Base-by-base conservation (phyloP, 2,888 invertebrate species). In the Drosophila peninsularis region DNA sequence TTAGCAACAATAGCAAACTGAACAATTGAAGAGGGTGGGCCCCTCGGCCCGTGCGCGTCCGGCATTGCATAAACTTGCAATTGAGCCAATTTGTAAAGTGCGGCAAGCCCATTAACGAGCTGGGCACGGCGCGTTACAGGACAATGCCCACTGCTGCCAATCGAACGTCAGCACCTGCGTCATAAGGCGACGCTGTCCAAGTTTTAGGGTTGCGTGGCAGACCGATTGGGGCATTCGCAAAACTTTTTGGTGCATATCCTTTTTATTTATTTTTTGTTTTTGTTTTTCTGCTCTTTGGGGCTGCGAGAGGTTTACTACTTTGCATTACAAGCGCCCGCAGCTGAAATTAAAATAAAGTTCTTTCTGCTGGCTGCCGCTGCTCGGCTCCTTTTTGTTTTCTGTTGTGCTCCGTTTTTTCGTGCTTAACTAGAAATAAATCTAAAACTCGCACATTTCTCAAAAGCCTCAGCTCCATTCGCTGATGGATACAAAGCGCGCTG, bases 71-170 rank as follows among this genome's bases (percentile, higher is more conserved):
- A 91, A 92, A 91, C 89, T 90, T 90, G 91, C 91, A 92, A 92
- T 92, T 92, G 92, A 92, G 90, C 90, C 92, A 92, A 92, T 92
- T 92, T 92, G 90, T 91, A 88, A 90, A 90, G 83, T 90, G 80
- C 79, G 82, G 71, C 82, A 80, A 89, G 86, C 82, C 85, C 88
- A 90, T 90, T 89, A 90, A 88, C 82, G 85, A 62, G 74, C 58
- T 36, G 30, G 21, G 55, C n/a, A 14, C 21, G 42, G 7, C 21
- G 34, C 44, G 53, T 36, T 32, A 9, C 63, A 61, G 71, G 64
- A 75, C 70, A 63, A 66, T 62, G 27, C 24, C 19, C 73, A 34
- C 44, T 32, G 69, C 75, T 64, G 62, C 77, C 75, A 75, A 78
- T 83, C 79, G 76, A 83, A 76, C 49, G 61, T 56, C 75, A 56